phyloP scores from a whole-genome alignment of 2,113 vertebrate genomes.

The Notarius lentiginosus region DNA sequence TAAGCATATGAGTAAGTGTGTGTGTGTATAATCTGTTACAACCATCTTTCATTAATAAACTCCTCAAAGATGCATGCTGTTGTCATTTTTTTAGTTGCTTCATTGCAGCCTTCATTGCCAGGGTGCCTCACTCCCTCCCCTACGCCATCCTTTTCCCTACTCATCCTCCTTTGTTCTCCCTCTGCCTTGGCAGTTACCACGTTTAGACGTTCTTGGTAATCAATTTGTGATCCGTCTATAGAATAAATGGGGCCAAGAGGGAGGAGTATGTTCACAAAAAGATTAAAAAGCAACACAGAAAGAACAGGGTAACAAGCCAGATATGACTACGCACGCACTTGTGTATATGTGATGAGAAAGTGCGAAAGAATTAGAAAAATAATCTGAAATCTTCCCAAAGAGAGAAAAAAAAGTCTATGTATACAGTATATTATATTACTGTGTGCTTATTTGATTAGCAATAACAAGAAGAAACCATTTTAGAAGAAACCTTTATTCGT shows the following conservation, averaged over 20 bases:
- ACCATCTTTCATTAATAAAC: constrained; percentile 49
- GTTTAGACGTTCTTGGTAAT: constrained; percentile 55
- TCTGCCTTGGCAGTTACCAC: constrained; percentile 27
- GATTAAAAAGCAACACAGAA: constrained; percentile 53
- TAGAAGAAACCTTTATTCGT: no score
- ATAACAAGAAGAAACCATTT: no score
- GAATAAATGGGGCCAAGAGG: constrained; percentile 53
- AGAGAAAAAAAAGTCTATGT: no score
- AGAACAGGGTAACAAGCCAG: constrained; percentile 59
- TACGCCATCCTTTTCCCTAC: not conserved
- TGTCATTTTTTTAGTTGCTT: constrained; percentile 35
- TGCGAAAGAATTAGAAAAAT: not conserved
- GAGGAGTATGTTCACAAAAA: constrained; percentile 39
- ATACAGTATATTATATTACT: not conserved
- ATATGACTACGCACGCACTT: constrained; percentile 46
- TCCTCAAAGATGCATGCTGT: constrained; percentile 18
- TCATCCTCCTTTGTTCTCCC: not conserved
- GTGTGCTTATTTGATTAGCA: not conserved
- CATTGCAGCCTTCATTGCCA: constrained; percentile 34
- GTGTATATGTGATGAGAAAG: constrained; percentile 34
- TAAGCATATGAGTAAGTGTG: constrained; percentile 14
- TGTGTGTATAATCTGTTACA: constrained; percentile 8
- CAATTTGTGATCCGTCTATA: constrained; percentile 53
- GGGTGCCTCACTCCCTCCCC: not conserved
- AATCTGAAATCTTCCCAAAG: not conserved